Base-by-base conservation (phyloP, 2,888 invertebrate genomes). In the Chaetogeoica ovagalla region DNA sequence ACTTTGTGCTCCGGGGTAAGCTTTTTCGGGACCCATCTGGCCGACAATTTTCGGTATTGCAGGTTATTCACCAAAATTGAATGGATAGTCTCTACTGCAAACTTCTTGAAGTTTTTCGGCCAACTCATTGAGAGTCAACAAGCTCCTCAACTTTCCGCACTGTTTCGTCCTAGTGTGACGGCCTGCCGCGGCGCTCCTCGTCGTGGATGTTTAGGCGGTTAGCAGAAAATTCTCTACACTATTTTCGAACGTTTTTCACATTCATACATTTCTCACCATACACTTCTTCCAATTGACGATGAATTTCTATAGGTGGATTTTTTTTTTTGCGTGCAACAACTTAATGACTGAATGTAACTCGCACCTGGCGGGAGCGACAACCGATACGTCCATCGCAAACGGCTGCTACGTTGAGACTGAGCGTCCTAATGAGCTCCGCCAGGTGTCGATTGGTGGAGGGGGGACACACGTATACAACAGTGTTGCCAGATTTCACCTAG, bases 21-120 rank as follows among this genome's bases (percentile, higher is more conserved):
- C 43, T 48, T 66, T 66, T 66, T 66, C 43, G 48, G 66, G 48
- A 66, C 66, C 66, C 66, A 66, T 43, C n/a, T 66, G 48, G 48
- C 66, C 48, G 66, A 39, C 39, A 39, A 39, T 39, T 39, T 39
- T 39, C 39, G 39, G 7, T 39, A 39, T 39, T 39, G 39, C 7
- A 39, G 39, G 39, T 39, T 39, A 39, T 39, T 39, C 39, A 39
- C 39, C 39, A 39, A 39, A 66, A 63, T 37, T 37, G 62, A 63
- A 37, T 30, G 62, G 37, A 63, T 63, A 63, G 62, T 63, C 62
- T 63, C 37, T 37, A 37, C 62, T 37, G 37, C 37, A 63, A 15
- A 63, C 62, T 3, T 37, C 62, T 63, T 63, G 30, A 30, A 63
- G 62, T 63, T 63, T 63, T 63, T 63, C 37, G 19, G 62, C 60